phyloP scores from a whole-genome alignment of 2,888 invertebrate species.

The Eristalis tenax region DNA sequence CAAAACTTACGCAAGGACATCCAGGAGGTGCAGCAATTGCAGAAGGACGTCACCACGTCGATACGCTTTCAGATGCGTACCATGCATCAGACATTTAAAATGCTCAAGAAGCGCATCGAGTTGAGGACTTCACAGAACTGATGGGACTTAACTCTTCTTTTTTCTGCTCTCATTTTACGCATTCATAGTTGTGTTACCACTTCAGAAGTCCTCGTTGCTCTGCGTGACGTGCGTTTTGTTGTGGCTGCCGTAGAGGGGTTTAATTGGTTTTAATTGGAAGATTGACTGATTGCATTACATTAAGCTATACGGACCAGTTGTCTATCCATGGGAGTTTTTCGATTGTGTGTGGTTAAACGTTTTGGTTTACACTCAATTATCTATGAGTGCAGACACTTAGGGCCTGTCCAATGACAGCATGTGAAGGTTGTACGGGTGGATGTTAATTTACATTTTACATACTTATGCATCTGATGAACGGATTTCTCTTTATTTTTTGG shows the following conservation, averaged over 20 bases:
- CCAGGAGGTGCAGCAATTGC: conserved; percentile 89
- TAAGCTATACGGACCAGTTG: neutral
- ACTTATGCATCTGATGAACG: too few species aligned
- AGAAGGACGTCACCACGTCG: conserved; percentile 89
- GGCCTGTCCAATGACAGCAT: too few species aligned
- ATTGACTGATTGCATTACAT: neutral
- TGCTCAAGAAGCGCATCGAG: conserved; percentile 87
- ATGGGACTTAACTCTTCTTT: neutral
- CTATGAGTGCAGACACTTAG: too few species aligned
- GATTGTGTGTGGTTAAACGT: too few species aligned
- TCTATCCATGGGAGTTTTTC: too few species aligned
- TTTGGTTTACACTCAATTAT: too few species aligned
- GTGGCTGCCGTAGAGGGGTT: neutral
- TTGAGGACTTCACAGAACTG: conserved; percentile 64
- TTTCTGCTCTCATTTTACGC: neutral
- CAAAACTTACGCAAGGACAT: conserved; percentile 90
- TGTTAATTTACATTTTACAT: too few species aligned
- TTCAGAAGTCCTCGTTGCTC: neutral
- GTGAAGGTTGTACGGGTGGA: too few species aligned
- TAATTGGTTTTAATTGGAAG: neutral
- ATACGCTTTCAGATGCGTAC: conserved; percentile 86
- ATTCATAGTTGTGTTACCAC: neutral
- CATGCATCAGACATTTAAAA: conserved; percentile 88
- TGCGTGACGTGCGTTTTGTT: neutral
- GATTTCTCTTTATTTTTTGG: too few species aligned